Conservation (phyloP, 2,797 vertebrate species). For the Crypturellus tataupa region DNA sequence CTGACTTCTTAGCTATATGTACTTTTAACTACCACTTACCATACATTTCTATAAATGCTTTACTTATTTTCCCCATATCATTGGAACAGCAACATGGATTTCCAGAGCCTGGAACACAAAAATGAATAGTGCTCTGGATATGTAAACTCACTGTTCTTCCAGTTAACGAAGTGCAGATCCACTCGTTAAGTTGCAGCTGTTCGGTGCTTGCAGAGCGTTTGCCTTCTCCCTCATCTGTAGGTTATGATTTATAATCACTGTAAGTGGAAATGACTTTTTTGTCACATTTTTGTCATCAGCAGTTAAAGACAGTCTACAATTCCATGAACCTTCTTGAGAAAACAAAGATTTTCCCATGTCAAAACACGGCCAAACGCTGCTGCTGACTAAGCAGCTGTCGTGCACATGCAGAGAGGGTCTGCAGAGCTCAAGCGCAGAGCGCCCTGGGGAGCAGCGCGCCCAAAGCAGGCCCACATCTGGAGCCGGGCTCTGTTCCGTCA, state of each 20-base stretch:
- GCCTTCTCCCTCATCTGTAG: neutral
- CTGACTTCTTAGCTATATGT: neutral
- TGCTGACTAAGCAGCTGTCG: neutral
- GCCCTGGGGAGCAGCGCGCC: neutral
- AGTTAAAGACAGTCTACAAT: neutral
- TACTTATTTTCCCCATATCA: neutral
- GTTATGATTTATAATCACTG: neutral
- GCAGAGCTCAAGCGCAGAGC: neutral
- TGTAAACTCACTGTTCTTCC: neutral
- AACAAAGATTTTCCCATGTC: neutral
- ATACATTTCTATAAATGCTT: neutral
- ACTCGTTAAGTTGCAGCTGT: neutral
- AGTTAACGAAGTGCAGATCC: slow-evolving; percentile 2
- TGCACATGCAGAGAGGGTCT: neutral
- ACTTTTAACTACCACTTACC: neutral
- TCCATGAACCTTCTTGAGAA: neutral
- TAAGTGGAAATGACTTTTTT: neutral
- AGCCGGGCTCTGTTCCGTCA: neutral
- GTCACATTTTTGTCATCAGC: slow-evolving; percentile 18
- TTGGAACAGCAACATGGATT: slow-evolving; percentile 9
- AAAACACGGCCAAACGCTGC: neutral
- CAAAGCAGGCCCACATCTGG: slow-evolving; percentile 11
- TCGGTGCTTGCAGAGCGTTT: neutral
- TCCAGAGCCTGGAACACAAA: neutral
- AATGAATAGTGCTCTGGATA: neutral